Base-by-base conservation (phyloP, 1,140 invertebrate species). In the Rhopalosiphum padi region DNA sequence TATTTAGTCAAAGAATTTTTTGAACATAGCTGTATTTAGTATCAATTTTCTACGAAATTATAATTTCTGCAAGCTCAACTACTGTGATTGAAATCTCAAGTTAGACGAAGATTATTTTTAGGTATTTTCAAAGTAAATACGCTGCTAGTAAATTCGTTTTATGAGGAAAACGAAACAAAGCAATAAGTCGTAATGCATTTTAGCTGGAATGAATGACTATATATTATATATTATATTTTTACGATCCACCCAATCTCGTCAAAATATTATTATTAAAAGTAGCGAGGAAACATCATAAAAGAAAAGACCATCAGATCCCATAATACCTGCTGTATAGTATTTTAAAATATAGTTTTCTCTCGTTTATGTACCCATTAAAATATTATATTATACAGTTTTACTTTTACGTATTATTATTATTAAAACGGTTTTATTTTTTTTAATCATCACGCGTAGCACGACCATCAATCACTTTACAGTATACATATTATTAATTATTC, bases 201-300 rank as follows among this genome's bases (percentile, higher is more conserved):
- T 86, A 46, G 15, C 25, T 86, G 37, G 11, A 43, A 46, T 23
- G 35, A 83, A 85, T 43, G 37, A 23, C 22, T 85, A 85, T 83
- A 37, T 22, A 41, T 37, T 41, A 41, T 23, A 41, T 41, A 83
- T 85, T 25, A 51, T 51, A n/a, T 37, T 87, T 87, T 48, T 48
- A 87, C 30, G 43, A 87, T 43, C 41, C 15, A 46, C 25, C 43
- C 30, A 87, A 87, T 87, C 43, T n/a, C 86, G 30, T 21, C 86
- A 35, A 87, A 87, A 87, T 48, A 86, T 77, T 83, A 43, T 48
- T 87, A 87, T 87, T 87, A 87, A 87, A 87, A 87, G 43, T 87
- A 48, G 15, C 0, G 86, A 48, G 8, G 30, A 48, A 87, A 48
- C 5, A n/a, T 7, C 23, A 46, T 87, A 85, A 85, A 85, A 83